Evolutionary conservation across 2,113 vertebrate species (phyloP).

Genomic region (Trachemys scripta): DNA sequence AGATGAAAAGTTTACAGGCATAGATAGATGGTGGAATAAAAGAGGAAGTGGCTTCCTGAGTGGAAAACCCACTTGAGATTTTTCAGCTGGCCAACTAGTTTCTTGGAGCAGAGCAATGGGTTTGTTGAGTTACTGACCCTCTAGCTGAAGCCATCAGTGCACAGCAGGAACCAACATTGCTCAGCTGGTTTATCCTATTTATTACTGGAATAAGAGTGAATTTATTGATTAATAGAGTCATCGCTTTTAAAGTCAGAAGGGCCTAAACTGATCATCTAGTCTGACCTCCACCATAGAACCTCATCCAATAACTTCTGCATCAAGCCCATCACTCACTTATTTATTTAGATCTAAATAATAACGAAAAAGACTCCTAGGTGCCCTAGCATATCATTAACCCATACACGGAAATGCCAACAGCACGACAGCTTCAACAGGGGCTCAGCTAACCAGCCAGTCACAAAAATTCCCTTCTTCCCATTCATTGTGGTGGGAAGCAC

Average conservation of each 20-base stretch:
- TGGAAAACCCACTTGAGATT: constrained; percentile 59
- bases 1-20: constrained; percentile 56
- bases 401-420: not conserved
- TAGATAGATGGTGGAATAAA: constrained; percentile 50
- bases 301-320: not conserved
- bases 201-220: no score
- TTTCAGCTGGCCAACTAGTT: constrained; percentile 59
- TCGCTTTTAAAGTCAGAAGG: not conserved
- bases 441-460: no score
- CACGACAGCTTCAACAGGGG: not conserved
- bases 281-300: not conserved
- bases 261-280: not conserved
- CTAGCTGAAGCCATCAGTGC: not conserved
- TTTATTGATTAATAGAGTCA: not conserved
- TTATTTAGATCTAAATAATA: not conserved
- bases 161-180: not conserved
- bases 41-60: constrained; percentile 62
- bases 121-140: constrained; percentile 53
- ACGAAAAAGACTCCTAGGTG: not conserved
- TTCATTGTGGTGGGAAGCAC: not conserved
- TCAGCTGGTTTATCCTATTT: not conserved
- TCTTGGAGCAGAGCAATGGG: not conserved
- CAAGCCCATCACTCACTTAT: not conserved
- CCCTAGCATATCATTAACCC: not conserved
- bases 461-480: no score